Conservation (phyloP, 37 sponge, comb jelly and placozoan genomes). For the Trichoplax adhaerens region DNA sequence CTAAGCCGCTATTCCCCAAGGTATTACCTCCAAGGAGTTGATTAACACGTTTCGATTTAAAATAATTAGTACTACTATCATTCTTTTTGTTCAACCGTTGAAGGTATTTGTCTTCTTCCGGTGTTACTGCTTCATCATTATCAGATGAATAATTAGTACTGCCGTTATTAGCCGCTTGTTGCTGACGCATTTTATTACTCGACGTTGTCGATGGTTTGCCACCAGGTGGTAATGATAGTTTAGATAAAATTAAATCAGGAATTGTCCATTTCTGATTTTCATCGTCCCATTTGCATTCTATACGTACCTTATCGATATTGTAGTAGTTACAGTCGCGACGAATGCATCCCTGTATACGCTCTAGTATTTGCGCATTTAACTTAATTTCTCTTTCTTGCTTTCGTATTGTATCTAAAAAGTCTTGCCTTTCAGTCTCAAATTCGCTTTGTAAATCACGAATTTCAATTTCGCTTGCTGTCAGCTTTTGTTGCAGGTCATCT, state of each 20-base stretch:
- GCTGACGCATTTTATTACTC: too few relatives aligned
- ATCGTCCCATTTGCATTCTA: conserved; percentile 46
- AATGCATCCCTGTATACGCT: conserved; percentile 31
- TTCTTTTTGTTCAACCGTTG: too few relatives aligned
- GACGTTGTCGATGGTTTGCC: too few relatives aligned
- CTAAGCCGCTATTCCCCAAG: too few relatives aligned
- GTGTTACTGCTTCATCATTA: too few relatives aligned
- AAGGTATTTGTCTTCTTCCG: too few relatives aligned
- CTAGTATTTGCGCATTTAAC: conserved; percentile 6
- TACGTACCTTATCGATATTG: conserved; percentile 67
- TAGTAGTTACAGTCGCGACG: conserved; percentile 93
- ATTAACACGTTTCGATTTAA: too few relatives aligned
- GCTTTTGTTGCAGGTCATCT: conserved; percentile 18
- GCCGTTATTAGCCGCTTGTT: too few relatives aligned
- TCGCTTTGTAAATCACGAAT: conserved; percentile 64
- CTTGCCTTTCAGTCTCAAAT: conserved; percentile 71
- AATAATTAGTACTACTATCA: too few relatives aligned
- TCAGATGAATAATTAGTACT: too few relatives aligned
- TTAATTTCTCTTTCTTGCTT: conserved; percentile 20
- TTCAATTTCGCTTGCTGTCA: conserved; percentile 50
- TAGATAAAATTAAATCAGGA: conserved; percentile 12
- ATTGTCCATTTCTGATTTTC: conserved; percentile 50
- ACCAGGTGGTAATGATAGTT: too few relatives aligned
- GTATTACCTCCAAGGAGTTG: too few relatives aligned
- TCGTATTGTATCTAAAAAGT: conserved; percentile 74